Conservation (phyloP, 1,140 invertebrate species). For the Caenorhabditis brenneri region DNA sequence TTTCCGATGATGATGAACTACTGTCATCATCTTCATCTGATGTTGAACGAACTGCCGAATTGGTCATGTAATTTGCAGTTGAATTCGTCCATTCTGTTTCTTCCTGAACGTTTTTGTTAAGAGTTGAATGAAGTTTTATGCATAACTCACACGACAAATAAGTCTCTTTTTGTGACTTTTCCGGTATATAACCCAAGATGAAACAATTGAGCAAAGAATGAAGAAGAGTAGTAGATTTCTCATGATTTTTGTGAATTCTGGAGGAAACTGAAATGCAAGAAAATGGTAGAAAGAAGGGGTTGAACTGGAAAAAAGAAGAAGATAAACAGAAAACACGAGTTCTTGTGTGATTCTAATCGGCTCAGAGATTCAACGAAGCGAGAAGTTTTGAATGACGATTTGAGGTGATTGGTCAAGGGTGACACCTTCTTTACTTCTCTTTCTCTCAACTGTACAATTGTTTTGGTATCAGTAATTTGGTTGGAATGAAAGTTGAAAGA, state of each 20-base stretch:
- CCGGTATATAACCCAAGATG: conserved; percentile 49
- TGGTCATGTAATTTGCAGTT: neutral
- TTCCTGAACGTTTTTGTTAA: neutral
- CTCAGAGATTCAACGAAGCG: conserved; percentile 20
- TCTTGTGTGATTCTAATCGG: conserved; percentile 18
- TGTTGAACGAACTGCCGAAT: neutral
- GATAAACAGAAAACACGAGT: neutral
- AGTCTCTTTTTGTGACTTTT: conserved; percentile 44
- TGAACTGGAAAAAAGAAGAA: neutral
- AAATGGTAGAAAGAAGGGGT: neutral
- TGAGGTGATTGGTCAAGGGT: conserved; percentile 10
- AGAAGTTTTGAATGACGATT: neutral
- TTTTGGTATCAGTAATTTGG: neutral
- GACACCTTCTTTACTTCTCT: neutral
- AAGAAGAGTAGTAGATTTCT: neutral
- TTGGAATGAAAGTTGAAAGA: neutral
- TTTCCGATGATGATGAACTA: conserved; percentile 16
- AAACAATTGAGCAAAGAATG: neutral
- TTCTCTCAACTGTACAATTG: neutral
- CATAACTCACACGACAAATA: conserved; percentile 32
- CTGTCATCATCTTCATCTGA: conserved; percentile 15
- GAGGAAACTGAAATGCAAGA: neutral
- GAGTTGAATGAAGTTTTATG: neutral
- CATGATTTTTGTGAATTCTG: neutral
- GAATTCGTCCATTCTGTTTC: conserved; percentile 49